Evolutionary conservation across 2,113 vertebrate genomes (phyloP).

Genomic region (Neoarius graeffei): DNA sequence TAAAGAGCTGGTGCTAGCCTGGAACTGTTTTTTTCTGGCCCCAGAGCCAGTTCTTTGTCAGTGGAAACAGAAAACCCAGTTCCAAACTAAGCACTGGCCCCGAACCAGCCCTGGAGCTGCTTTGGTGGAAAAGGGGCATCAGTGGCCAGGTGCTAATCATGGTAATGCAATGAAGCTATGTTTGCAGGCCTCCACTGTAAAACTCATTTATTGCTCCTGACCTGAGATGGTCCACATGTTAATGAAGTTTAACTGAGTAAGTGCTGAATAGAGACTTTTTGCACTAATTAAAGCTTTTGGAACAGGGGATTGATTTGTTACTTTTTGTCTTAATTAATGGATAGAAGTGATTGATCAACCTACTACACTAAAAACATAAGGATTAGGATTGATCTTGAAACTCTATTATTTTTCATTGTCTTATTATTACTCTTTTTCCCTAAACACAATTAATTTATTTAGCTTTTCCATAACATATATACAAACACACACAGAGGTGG

Average conservation of each 20-base stretch:
- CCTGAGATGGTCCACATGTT: not conserved
- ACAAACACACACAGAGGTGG: too few relatives aligned
- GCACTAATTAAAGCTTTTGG: not conserved
- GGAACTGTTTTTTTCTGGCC: too few relatives aligned
- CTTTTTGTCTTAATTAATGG: not conserved
- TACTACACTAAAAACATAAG: not conserved
- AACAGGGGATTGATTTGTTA: not conserved
- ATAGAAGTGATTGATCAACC: not conserved
- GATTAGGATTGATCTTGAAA: not conserved
- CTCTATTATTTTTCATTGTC: too few relatives aligned
- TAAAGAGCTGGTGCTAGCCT: too few relatives aligned
- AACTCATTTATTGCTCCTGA: not conserved
- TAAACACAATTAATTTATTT: too few relatives aligned
- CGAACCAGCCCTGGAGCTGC: too few relatives aligned
- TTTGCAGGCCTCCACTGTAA: not conserved
- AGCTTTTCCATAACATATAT: too few relatives aligned
- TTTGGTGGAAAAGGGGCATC: too few relatives aligned
- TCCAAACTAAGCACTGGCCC: too few relatives aligned
- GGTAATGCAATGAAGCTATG: not conserved
- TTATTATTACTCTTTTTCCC: too few relatives aligned
- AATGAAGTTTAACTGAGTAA: not conserved
- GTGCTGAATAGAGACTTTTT: not conserved
- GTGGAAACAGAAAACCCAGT: too few relatives aligned
- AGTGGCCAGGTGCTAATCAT: slow-evolving; percentile 1
- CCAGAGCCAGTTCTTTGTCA: too few relatives aligned